A percentile compares a stretch with the other conserved stretches of the same genome.
These are phyloP conservation scores for Alcedo atthis DNA, from an alignment of 2,797 vertebrate genomes.

Conservation along the genomic window DNA sequence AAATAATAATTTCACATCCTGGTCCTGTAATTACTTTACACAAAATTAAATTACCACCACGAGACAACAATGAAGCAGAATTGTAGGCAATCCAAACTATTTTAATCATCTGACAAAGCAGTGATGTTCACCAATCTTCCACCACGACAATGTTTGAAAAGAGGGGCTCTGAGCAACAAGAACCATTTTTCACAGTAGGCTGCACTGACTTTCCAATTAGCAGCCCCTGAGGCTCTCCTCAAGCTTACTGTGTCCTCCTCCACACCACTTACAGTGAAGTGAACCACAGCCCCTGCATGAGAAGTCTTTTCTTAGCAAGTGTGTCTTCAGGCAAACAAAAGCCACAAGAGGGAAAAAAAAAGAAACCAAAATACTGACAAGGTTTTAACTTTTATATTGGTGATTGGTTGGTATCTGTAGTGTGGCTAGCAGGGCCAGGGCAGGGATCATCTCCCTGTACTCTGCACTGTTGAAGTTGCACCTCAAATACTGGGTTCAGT, in stretches of 20 bases:
- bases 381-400: neutral
- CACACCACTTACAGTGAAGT: neutral
- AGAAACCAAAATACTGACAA: rapidly evolving
- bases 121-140: neutral
- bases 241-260: neutral
- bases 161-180: neutral
- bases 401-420: neutral
- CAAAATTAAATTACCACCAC: constrained; percentile 13
- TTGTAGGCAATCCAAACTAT: neutral
- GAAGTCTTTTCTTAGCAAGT: neutral
- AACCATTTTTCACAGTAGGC: neutral
- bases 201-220: neutral
- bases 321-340: neutral
- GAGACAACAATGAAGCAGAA: neutral
- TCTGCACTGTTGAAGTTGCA: neutral
- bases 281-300: neutral
- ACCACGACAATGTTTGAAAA: neutral
- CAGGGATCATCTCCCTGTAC: neutral
- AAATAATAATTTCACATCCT: neutral
- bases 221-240: neutral
- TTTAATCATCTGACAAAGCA: neutral
- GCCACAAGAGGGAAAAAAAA: neutral
- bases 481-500: neutral
- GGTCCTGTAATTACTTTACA: constrained; percentile 20
- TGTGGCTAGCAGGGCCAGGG: neutral